These are phyloP conservation scores for Pterocles gutturalis DNA, from an alignment of 2,113 vertebrate species.

Conservation along the genomic window DNA sequence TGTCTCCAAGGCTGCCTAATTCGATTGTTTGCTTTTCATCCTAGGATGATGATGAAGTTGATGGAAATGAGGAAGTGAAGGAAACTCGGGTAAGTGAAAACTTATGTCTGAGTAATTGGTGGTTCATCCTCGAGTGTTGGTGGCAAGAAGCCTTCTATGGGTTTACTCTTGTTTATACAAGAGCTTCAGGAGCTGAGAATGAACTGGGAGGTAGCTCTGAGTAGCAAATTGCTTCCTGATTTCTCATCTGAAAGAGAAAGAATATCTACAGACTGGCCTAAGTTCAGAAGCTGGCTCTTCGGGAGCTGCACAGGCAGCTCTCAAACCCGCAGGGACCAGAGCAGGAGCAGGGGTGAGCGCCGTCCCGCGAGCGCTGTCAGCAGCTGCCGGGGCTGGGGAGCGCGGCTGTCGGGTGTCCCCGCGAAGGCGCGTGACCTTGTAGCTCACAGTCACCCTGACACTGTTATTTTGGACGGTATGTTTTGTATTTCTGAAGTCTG, in stretches of 20 bases:
- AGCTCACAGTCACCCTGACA: accelerated
- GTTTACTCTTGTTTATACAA: neutral
- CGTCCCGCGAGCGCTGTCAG: neutral
- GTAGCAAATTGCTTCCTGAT: neutral
- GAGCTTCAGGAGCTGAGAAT: neutral
- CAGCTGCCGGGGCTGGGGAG: neutral
- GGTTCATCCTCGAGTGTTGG: neutral
- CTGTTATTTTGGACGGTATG: neutral
- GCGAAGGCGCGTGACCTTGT: neutral
- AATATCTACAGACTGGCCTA: neutral
- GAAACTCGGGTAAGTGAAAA: constrained; percentile 70
- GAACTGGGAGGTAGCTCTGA: neutral
- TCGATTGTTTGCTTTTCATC: neutral
- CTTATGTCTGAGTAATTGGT: neutral
- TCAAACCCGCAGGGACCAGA: neutral
- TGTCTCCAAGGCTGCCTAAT: neutral
- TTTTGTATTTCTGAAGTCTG: neutral
- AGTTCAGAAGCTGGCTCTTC: neutral
- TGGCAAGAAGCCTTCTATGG: neutral
- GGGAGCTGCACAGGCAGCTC: neutral
- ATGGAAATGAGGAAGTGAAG: constrained; percentile 74
- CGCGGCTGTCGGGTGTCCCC: neutral
- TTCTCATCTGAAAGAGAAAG: neutral
- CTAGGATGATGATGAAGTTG: constrained; percentile 78
- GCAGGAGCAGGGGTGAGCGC: no score